Evolutionary conservation across 2,113 vertebrate species (phyloP).

Genomic region (Bubo blakistoni): DNA sequence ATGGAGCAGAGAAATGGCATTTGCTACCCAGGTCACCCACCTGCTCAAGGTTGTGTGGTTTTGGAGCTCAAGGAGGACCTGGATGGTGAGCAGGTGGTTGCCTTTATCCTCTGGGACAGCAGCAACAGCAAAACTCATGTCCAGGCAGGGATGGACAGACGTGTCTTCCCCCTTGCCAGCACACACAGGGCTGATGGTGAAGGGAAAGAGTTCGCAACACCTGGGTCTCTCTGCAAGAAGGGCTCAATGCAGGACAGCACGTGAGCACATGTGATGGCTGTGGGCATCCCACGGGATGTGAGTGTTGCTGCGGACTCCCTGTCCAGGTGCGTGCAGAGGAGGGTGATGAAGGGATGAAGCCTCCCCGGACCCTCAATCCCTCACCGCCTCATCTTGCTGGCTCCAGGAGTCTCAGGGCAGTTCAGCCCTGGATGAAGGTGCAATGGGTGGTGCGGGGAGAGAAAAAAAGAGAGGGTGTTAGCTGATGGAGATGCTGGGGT

Average conservation of each 20-base stretch:
- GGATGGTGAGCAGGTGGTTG: fast-evolving
- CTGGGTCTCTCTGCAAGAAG: not conserved
- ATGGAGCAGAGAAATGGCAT: not conserved
- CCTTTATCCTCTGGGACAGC: not conserved
- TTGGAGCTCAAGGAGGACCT: fast-evolving
- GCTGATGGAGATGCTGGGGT: fast-evolving
- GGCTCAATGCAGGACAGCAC: fast-evolving
- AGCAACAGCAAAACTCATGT: fast-evolving
- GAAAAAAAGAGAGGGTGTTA: not conserved
- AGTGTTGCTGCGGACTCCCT: not conserved
- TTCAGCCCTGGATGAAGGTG: not conserved
- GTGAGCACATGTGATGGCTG: fast-evolving
- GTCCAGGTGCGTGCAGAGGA: not conserved
- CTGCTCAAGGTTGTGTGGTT: fast-evolving
- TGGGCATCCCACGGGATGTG: not conserved
- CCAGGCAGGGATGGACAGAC: fast-evolving
- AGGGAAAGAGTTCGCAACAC: not conserved
- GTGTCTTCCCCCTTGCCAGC: not conserved
- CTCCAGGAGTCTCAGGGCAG: not conserved
- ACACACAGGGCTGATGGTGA: too few relatives aligned
- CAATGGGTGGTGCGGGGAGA: too few relatives aligned
- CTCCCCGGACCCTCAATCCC: fast-evolving
- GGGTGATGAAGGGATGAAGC: not conserved
- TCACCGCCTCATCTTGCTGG: not conserved
- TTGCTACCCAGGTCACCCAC: not conserved